phyloP scores from a whole-genome alignment of 2,113 vertebrate genomes.

The Cyanoderma ruficeps region DNA sequence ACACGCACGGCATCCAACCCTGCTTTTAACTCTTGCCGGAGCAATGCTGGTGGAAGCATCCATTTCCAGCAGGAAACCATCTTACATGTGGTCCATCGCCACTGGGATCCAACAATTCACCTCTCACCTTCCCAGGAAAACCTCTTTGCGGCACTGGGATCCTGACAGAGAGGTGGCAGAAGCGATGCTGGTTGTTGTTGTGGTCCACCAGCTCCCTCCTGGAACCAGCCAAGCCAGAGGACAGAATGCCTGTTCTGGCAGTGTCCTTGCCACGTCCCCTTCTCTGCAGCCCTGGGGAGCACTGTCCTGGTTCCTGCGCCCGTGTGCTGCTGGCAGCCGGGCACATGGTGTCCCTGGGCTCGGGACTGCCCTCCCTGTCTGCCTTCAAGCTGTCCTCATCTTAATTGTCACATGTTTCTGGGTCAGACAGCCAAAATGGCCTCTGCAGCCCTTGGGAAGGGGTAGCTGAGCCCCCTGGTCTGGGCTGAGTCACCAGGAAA shows the following conservation, averaged over 20 bases:
- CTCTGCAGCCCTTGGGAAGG: background rate
- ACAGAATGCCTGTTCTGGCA: rapidly evolving
- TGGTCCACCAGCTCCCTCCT: background rate
- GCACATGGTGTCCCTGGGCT: background rate
- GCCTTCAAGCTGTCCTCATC: background rate
- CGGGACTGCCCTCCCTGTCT: background rate
- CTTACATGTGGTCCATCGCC: rapidly evolving
- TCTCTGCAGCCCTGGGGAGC: background rate
- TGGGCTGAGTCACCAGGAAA: background rate
- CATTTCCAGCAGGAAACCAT: conserved; percentile 11
- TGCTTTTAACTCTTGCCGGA: conserved; percentile 21
- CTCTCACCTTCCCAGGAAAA: background rate
- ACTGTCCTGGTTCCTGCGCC: background rate
- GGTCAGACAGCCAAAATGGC: background rate
- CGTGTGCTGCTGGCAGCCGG: rapidly evolving
- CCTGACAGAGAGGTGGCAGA: background rate
- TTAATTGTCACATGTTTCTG: rapidly evolving
- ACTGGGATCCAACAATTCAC: background rate
- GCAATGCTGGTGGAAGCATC: background rate
- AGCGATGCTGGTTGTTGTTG: rapidly evolving
- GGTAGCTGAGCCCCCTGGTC: background rate
- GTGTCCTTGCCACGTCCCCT: background rate
- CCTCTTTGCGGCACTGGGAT: background rate
- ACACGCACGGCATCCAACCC: conserved; percentile 48
- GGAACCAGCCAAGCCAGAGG: background rate